Base-by-base conservation (phyloP, 1,140 invertebrate species). In the Papilio polytes region DNA sequence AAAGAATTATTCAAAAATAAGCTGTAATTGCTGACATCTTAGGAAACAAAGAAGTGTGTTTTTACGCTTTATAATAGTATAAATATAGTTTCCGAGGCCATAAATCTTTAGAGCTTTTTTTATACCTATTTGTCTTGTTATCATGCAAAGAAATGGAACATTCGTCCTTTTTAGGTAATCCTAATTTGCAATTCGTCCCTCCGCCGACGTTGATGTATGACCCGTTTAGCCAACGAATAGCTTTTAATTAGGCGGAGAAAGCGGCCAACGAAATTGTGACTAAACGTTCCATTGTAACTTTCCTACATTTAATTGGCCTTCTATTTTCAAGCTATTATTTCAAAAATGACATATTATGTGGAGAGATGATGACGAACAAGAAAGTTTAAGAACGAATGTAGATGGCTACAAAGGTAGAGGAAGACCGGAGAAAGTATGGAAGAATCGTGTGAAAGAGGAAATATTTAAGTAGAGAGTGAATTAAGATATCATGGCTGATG, bases 141-240 rank as follows among this genome's bases (percentile, higher is more conserved):
- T 91, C 86, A 86, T 82, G 79, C 80, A 82, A 86, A 89, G 84
- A 85, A 89, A 87, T 86, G 20, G 80, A 81, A 80, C 81, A 78
- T 74, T 74, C 53, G 85, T 82, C 81, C 76, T 82, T 84, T 78
- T 76, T 83, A 80, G 84, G 84, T 89, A 89, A 89, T 90, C 88
- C 88, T 85, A 88, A 90, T 90, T 90, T 89, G 85, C 84, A 26
- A 76, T 83, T 76, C 80, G 80, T 83, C 84, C 80, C 74, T 86
- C 80, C 15, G 63, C 74, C 82, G 89, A 89, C 85, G 70, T 88
- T 89, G 88, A 90, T 89, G 83, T 88, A 89, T 89, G 80, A 81
- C 72, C 78, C 73, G 53, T 81, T 80, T 79, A 77, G 70, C 72
- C 76, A 80, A 46, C 59, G 46, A 56, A 83, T 76, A 51, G 74